These are phyloP conservation scores for Apis dorsata DNA, from an alignment of 1,140 invertebrate genomes.

Conservation along the genomic window DNA sequence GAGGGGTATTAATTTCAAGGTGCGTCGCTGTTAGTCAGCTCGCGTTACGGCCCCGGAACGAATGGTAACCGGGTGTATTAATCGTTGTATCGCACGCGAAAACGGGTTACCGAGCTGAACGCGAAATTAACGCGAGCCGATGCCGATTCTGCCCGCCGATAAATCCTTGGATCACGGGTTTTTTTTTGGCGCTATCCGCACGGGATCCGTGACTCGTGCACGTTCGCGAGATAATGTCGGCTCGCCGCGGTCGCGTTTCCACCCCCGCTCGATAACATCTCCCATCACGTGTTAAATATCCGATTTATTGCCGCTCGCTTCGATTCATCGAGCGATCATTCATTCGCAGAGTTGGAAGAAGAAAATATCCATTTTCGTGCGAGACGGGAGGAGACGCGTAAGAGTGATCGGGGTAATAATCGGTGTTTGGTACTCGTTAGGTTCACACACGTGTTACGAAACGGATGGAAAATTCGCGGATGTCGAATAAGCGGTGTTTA, in stretches of 20 bases:
- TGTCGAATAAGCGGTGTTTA: slow-evolving; percentile 19
- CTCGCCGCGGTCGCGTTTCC: slow-evolving; percentile 39
- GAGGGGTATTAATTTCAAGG: slow-evolving; percentile 54
- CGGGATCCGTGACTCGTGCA: slow-evolving; percentile 34
- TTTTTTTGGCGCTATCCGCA: slow-evolving; percentile 13
- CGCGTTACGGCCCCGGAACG: slow-evolving; percentile 45
- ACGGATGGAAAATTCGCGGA: slow-evolving; percentile 15
- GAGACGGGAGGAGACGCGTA: no score
- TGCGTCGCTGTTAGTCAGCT: slow-evolving; percentile 43
- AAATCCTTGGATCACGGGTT: slow-evolving; percentile 27
- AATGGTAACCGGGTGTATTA: slow-evolving; percentile 57
- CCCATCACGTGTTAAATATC: slow-evolving; percentile 35
- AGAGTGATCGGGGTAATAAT: no score
- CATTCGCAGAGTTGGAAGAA: no score
- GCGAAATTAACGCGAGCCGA: slow-evolving; percentile 49
- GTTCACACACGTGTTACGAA: not conserved
- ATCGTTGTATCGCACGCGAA: slow-evolving; percentile 50
- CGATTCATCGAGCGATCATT: not conserved
- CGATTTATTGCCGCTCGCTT: slow-evolving; percentile 40
- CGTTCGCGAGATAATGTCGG: slow-evolving; percentile 44
- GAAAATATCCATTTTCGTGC: no score
- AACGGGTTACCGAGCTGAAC: slow-evolving; percentile 37
- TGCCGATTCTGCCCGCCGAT: slow-evolving; percentile 44
- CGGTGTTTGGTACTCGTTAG: no score
- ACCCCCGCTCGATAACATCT: slow-evolving; percentile 34